Base-by-base conservation (phyloP, 2,797 vertebrate genomes). In the Tiaroga cobitis region DNA sequence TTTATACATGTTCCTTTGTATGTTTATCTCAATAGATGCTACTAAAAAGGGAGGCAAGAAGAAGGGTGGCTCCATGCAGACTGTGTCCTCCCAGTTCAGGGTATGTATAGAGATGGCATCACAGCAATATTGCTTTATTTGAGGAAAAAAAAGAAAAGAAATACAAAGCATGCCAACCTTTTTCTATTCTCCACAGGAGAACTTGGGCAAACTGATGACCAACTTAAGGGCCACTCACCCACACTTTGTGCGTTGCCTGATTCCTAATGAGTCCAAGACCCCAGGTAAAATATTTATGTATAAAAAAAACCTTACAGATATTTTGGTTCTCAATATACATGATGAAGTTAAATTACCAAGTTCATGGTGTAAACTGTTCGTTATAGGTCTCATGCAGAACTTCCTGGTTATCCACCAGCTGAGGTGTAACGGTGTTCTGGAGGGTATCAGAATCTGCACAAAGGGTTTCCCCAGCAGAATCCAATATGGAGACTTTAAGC, bases 361-460 rank as follows among this genome's bases (percentile, higher is more conserved):
- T 32, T 18, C 15, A 65, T 32, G 63, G 29, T 32, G 29, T 32
- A 16, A 65, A 65, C 29, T 32, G 15, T 41, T 1, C 54, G 81
- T 79, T 2, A 73, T 89, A 96, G 96, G 96, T 90, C 92, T 95
- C 86, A 97, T 98, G 96, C 96, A 97, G 63, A 97, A 98, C 0
- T 95, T 96, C 11, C 94, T 98, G 41, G 97, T 98, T n/a, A 96
- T 98, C 87, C 97, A 98, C 61, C 97, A 98, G 93, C 94, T 98
- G 87, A 94, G 97, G 84, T 98, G 97, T 89, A 97, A 97, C 0
- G 97, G 97, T 2, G 97, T 98, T 73, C 92, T 97, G 88, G 97
- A 98, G 92, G 96, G 96, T 77, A 97, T 97, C 91, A 93, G 96
- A 83, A 96, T 96, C 75, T 97, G 96, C 80, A 93, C 95, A 87